These are phyloP conservation scores for Urocitellus parryii DNA, from an alignment of 2,113 vertebrate species.

Conservation along the genomic window DNA sequence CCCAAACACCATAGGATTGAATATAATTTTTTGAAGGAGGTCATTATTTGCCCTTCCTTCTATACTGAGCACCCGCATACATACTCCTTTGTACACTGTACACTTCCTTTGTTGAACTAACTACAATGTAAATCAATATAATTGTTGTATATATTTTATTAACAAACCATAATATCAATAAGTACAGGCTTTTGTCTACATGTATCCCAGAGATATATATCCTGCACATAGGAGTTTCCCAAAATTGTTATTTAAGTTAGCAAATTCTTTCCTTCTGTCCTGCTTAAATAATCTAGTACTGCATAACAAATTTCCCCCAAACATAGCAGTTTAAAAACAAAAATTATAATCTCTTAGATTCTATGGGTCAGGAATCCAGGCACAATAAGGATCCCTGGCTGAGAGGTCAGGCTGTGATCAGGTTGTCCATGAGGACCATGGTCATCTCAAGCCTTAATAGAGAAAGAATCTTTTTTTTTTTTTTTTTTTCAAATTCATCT, in stretches of 20 bases:
- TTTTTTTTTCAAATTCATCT: background rate
- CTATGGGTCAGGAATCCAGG: background rate
- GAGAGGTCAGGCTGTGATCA: background rate
- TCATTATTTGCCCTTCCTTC: background rate
- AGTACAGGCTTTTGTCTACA: background rate
- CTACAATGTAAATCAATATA: background rate
- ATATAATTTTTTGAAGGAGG: background rate
- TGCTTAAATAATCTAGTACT: background rate
- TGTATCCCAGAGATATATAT: background rate
- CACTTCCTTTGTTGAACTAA: background rate
- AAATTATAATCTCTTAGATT: background rate
- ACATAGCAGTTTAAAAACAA: background rate
- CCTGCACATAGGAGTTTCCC: background rate
- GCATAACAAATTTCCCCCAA: background rate
- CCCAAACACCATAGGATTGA: background rate
- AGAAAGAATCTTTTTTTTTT: background rate
- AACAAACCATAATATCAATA: background rate
- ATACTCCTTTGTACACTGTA: background rate
- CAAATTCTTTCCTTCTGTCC: background rate
- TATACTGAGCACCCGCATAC: background rate
- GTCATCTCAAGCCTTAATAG: background rate
- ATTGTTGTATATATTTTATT: constrained; percentile 10
- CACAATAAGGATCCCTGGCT: background rate
- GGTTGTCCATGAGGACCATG: rapidly evolving
- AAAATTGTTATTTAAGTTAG: background rate